These are phyloP conservation scores for Caenorhabditis inopinata DNA, from an alignment of 1,140 invertebrate genomes.

Conservation along the genomic window DNA sequence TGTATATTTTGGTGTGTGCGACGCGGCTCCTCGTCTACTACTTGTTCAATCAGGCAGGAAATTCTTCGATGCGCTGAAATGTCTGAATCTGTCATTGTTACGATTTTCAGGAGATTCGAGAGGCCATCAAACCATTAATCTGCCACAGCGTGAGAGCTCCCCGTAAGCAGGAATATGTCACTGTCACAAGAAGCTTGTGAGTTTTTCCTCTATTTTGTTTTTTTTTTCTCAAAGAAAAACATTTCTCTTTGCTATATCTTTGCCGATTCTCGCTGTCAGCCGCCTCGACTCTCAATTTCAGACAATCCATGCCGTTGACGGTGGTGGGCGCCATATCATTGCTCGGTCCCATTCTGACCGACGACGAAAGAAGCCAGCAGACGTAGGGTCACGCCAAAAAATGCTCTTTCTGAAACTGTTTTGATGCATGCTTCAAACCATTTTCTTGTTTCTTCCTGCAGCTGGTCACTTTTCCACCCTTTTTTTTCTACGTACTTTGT, in stretches of 20 bases:
- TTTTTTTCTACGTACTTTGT: too few relatives aligned
- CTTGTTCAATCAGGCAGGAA: conserved; percentile 44
- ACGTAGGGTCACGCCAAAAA: not conserved
- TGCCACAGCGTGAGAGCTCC: not conserved
- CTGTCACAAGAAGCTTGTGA: not conserved
- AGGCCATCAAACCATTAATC: conserved; percentile 30
- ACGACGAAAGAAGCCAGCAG: not conserved
- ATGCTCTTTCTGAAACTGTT: too few relatives aligned
- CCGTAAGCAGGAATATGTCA: not conserved
- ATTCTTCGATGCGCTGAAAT: too few relatives aligned
- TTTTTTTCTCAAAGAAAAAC: too few relatives aligned
- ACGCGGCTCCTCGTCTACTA: conserved; percentile 41
- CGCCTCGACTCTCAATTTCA: not conserved
- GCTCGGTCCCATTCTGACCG: not conserved
- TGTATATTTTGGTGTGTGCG: conserved; percentile 46
- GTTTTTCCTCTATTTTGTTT: too few relatives aligned
- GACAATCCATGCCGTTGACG: conserved; percentile 2
- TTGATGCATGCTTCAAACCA: too few relatives aligned
- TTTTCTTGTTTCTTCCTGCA: too few relatives aligned
- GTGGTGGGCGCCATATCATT: not conserved
- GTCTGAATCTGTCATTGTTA: too few relatives aligned
- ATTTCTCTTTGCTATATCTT: too few relatives aligned
- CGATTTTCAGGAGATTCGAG: conserved; percentile 32
- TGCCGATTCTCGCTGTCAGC: not conserved
- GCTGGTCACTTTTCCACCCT: too few relatives aligned